Conservation (phyloP, 2,113 vertebrate genomes). For the Tychaedon coryphoeus region DNA sequence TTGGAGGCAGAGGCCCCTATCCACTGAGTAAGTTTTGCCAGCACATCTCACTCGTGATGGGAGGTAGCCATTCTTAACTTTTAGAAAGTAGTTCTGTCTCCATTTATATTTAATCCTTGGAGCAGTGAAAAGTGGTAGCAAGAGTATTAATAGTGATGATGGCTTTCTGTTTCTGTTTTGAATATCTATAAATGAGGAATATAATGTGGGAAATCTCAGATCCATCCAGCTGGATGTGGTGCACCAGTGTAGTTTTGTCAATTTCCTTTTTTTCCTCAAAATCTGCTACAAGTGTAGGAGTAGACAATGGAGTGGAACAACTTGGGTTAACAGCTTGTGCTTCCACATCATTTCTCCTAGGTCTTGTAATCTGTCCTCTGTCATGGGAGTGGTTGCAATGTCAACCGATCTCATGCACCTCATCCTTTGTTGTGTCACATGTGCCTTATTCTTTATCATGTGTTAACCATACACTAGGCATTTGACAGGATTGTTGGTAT, state of each 20-base stretch:
- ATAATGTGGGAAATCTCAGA: neutral
- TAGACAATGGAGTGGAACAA: neutral
- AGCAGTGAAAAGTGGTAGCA: neutral
- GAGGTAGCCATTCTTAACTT: neutral
- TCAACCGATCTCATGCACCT: fast-evolving
- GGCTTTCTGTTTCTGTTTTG: neutral
- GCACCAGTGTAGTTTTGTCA: neutral
- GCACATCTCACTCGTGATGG: neutral
- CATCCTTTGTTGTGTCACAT: neutral
- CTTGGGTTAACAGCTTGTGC: neutral
- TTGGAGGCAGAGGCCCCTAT: neutral
- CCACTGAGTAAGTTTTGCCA: neutral
- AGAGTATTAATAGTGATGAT: neutral
- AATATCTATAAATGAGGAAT: neutral
- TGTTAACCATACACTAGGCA: neutral
- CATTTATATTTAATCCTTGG: neutral
- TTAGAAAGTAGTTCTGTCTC: neutral
- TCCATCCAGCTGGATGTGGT: neutral
- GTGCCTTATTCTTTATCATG: neutral
- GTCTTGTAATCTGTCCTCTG: neutral
- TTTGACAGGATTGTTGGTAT: neutral
- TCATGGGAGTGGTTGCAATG: neutral
- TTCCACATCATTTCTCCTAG: neutral
- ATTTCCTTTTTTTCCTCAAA: neutral
- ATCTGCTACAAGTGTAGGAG: neutral